These are phyloP conservation scores for pig (Sus scrofa) DNA, from an alignment of 2,113 vertebrate species.

Conservation along the genomic window T2T-Sscrofa CM000816.6:79616001-79616500, in stretches of 20 bases:
- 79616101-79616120: too few species aligned
- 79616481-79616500: constrained; percentile 4
- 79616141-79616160: not conserved
- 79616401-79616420: constrained; percentile 66
- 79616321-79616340: constrained; percentile 66
- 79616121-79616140: not conserved
- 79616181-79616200: not conserved
- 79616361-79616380: constrained; percentile 61
- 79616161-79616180: not conserved
- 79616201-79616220: constrained; percentile 67
- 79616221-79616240: constrained; percentile 67
- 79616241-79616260: constrained; percentile 74
- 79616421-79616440: constrained; percentile 11
- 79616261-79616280: constrained; percentile 69
- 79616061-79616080: not conserved
- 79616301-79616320: constrained; percentile 72
- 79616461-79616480: constrained; percentile 54
- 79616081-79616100: not conserved
- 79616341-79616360: constrained; percentile 71
- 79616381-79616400: constrained; percentile 53
- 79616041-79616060: not conserved
- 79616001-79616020: constrained; percentile 4
- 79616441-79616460: constrained; percentile 54
- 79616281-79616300: constrained; percentile 55
- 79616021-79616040: not conserved